Base-by-base conservation (phyloP, 1,140 invertebrate species). In the Parasteatoda tepidariorum region DNA sequence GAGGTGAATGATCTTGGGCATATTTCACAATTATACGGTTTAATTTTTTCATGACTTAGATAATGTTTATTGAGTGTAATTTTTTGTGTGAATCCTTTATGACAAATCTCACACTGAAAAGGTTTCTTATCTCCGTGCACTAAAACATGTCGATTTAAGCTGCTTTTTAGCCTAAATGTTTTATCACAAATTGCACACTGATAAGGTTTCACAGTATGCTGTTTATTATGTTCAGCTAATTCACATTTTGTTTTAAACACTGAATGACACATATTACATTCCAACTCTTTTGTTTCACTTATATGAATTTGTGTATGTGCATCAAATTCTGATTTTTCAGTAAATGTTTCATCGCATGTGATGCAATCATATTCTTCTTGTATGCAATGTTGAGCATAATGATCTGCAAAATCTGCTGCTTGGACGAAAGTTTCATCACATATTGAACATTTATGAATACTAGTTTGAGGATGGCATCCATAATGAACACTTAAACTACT, bases 391-490 rank as follows among this genome's bases (percentile, higher is more conserved):
- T 82, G 30, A 6, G 78, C 67, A 48, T 30, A 59, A 22, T 82
- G 78, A 62, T 70, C 78, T 30, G 78, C 78, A 71, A 70, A 71
- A 31, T 82, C 78, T n/a, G 18, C 67, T 6, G 11, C 67, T 59
- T 70, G 33, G 0, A 54, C 95, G 92, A 99, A 99, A 87, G 95
- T 95, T 91, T 99, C 99, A 88, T 96, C 95, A 89, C 98, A 99
- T 84, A 99, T 95, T 89, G 99, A 97, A 90, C 98, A 99, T 15
- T 96, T 95, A 88, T 97, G 99, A 4, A 98, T 98, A 66, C 97
- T 90, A 89, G 99, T 98, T 31, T 71, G 66, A 11, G 30, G n/a
- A 71, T 82, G 78, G n/a, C 78, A 71, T 2, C 26, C 66, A 18
- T 59, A 70, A 62, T 82, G 78, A 3, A 82, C 2, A 71, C 55